A percentile compares a stretch with the other conserved stretches of the same genome.
These are phyloP conservation scores for Enteromius afrohamiltoni DNA, from an alignment of 2,797 vertebrate genomes.

Conservation along the genomic window DNA sequence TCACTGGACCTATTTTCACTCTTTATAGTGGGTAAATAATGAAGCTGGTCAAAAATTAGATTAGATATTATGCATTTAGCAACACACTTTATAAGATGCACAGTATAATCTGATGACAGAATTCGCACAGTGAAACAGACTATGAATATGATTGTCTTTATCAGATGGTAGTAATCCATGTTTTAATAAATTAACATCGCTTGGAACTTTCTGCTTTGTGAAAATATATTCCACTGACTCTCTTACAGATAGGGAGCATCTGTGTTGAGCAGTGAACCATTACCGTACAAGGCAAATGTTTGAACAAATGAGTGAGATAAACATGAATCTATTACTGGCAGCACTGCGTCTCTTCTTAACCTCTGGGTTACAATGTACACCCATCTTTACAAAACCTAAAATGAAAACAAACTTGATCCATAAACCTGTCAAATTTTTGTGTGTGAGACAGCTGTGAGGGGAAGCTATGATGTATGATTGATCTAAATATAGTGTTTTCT, in stretches of 20 bases:
- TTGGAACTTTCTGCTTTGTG: constrained; percentile 32
- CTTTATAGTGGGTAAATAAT: neutral
- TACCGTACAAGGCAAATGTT: constrained; percentile 58
- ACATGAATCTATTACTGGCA: constrained; percentile 54
- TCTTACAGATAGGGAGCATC: constrained; percentile 34
- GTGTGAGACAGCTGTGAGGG: constrained; percentile 12
- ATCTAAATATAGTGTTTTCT: constrained; percentile 29
- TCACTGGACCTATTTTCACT: neutral
- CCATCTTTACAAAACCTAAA: constrained; percentile 41
- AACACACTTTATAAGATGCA: neutral
- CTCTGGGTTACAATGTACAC: constrained; percentile 37
- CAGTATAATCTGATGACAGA: constrained; percentile 20
- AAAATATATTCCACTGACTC: constrained; percentile 15
- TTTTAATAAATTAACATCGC: constrained; percentile 33
- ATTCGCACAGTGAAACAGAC: constrained; percentile 35
- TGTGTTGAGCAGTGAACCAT: constrained; percentile 38
- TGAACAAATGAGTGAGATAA: constrained; percentile 53
- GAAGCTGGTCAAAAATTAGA: neutral
- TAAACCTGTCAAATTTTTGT: constrained; percentile 29
- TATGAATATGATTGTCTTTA: constrained; percentile 45
- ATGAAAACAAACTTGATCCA: constrained; percentile 34
- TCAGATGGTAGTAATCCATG: constrained; percentile 32
- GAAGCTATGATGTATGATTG: neutral
- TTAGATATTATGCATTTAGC: neutral
- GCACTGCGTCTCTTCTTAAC: constrained; percentile 21